Percentiles rank a stretch among this genome's conserved stretches.
Evolutionary conservation across 2,888 invertebrate species (phyloP).

Genomic region (Lasioglossum lativentre): DNA sequence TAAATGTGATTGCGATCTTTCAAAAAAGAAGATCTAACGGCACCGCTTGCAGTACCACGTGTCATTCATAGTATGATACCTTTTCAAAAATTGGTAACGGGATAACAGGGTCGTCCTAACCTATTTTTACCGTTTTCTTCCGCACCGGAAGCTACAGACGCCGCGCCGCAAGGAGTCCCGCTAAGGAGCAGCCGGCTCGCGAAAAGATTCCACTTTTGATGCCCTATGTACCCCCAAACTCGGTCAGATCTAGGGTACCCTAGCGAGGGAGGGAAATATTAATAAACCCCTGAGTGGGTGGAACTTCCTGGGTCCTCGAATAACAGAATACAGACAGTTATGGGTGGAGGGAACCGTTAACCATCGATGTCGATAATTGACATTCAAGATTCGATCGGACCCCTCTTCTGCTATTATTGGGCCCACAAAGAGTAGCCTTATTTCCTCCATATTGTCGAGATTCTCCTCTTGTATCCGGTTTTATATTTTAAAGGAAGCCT

Average conservation of each 20-base stretch:
- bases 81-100: slow-evolving; percentile 17
- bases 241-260: slow-evolving; percentile 47
- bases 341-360: slow-evolving; percentile 65
- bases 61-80: neutral
- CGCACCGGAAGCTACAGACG: slow-evolving; percentile 56
- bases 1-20: neutral
- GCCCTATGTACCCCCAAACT: slow-evolving; percentile 38
- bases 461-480: slow-evolving; percentile 44
- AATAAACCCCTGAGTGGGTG: slow-evolving; percentile 63
- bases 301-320: slow-evolving; percentile 67
- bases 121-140: slow-evolving; percentile 52
- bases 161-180: slow-evolving; percentile 70
- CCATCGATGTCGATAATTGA: slow-evolving; percentile 67
- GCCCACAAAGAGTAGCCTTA: slow-evolving; percentile 53
- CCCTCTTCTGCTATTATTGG: slow-evolving; percentile 52
- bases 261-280: slow-evolving; percentile 62
- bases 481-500: neutral
- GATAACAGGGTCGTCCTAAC: slow-evolving; percentile 35
- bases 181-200: slow-evolving; percentile 69
- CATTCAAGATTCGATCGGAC: slow-evolving; percentile 56
- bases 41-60: neutral
- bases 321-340: slow-evolving; percentile 52
- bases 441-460: slow-evolving; percentile 31
- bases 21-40: neutral
- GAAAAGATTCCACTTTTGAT: slow-evolving; percentile 56